These are phyloP conservation scores for Champsocephalus esox DNA, from an alignment of 2,797 vertebrate genomes.

Conservation along the genomic window DNA sequence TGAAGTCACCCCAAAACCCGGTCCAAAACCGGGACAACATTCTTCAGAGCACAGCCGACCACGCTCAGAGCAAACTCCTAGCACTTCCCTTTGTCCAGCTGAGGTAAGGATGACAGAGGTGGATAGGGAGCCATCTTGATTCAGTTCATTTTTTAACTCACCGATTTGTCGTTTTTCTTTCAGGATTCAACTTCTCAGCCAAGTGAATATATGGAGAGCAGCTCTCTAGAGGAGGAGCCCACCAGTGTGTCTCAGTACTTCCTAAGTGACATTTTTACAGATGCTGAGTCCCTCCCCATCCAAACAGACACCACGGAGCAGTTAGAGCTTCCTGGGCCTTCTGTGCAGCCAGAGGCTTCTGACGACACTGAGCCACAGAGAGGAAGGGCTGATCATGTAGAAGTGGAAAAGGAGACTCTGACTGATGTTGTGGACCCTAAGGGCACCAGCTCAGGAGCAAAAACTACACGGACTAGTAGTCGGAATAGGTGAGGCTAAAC, in stretches of 20 bases:
- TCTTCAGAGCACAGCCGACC: background rate
- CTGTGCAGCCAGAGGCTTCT: constrained; percentile 3
- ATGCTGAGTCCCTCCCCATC: constrained; percentile 76
- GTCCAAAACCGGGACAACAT: background rate
- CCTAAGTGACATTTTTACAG: constrained; percentile 94
- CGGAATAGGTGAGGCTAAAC: constrained; percentile 79
- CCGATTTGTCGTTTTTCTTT: background rate
- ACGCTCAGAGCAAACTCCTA: background rate
- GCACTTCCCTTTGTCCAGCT: background rate
- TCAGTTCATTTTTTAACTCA: background rate
- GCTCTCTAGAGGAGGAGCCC: constrained; percentile 77
- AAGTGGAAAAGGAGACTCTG: background rate
- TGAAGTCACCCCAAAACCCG: background rate
- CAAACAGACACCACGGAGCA: background rate
- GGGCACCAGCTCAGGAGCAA: constrained; percentile 45
- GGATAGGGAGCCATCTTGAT: background rate
- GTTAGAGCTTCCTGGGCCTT: background rate
- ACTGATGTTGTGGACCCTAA: constrained; percentile 34
- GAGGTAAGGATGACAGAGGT: constrained; percentile 59
- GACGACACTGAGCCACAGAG: constrained; percentile 8
- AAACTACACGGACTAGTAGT: constrained; percentile 29
- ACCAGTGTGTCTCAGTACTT: constrained; percentile 90
- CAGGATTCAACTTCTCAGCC: constrained; percentile 35
- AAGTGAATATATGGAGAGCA: constrained; percentile 28
- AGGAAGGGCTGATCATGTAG: background rate